phyloP scores from a whole-genome alignment of 2,113 vertebrate genomes.

The Psilopsiagon aurifrons region DNA sequence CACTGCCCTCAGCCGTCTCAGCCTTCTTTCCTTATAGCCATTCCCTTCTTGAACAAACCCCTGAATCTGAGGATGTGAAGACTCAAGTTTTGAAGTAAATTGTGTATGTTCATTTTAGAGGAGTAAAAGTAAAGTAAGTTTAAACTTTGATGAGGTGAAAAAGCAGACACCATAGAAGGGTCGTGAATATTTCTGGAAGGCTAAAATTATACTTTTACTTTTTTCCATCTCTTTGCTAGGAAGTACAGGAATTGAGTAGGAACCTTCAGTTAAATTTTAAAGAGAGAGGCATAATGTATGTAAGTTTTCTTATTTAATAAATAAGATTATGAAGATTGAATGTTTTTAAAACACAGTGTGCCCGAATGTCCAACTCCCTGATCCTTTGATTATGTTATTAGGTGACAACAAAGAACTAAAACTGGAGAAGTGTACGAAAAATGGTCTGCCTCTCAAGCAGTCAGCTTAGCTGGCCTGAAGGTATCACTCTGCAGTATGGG shows the following conservation, averaged over 20 bases:
- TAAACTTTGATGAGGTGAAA: neutral
- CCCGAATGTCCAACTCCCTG: neutral
- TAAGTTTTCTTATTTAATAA: neutral
- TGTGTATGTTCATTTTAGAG: neutral
- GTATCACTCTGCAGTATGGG: neutral
- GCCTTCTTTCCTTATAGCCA: neutral
- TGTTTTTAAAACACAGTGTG: neutral
- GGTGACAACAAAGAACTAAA: neutral
- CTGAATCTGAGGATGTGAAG: neutral
- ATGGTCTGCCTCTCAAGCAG: neutral
- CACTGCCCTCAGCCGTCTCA: neutral
- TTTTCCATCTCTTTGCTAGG: neutral
- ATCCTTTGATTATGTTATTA: neutral
- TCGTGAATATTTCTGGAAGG: neutral
- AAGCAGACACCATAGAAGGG: neutral
- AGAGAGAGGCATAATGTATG: neutral
- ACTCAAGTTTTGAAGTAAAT: neutral
- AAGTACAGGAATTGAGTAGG: neutral
- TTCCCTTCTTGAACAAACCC: neutral
- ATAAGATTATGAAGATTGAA: neutral
- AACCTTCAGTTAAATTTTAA: neutral
- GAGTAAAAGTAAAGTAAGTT: neutral
- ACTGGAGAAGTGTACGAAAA: neutral
- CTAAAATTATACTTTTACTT: neutral
- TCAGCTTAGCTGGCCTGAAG: neutral